phyloP scores from a whole-genome alignment of 1,140 invertebrate species.

The Hormaphis cornu region DNA sequence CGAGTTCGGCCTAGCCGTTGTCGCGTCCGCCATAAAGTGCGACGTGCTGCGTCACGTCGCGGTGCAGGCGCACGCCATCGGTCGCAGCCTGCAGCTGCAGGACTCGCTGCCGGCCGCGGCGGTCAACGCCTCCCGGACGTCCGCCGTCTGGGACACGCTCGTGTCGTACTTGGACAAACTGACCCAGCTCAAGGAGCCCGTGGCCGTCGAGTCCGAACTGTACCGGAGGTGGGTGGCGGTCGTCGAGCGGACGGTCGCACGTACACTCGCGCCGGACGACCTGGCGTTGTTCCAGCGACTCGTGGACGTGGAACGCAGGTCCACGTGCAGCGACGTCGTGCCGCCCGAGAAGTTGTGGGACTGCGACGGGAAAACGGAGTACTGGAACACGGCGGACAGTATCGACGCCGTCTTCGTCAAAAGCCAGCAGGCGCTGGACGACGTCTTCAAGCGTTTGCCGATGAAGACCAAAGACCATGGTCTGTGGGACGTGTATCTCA shows the following conservation, averaged over 20 bases:
- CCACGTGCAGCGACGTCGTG: neutral
- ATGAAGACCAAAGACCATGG: neutral
- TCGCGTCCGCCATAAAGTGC: neutral
- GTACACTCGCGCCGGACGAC: no score
- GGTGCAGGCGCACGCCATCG: neutral
- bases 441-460: neutral
- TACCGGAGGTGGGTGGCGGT: neutral
- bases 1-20: neutral
- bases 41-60: neutral
- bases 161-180: neutral
- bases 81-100: neutral
- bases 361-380: neutral
- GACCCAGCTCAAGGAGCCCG: neutral
- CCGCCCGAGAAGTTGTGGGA: neutral
- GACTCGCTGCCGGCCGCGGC: no score
- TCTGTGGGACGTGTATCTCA: neutral
- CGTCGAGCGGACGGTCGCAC: no score
- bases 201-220: neutral
- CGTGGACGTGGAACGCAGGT: neutral
- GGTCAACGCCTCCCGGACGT: no score
- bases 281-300: neutral
- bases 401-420: neutral
- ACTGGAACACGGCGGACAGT: accelerated
- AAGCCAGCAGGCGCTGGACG: neutral
- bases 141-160: neutral